Conservation (phyloP, 2,888 invertebrate species). For the Drosophila neutralis region DNA sequence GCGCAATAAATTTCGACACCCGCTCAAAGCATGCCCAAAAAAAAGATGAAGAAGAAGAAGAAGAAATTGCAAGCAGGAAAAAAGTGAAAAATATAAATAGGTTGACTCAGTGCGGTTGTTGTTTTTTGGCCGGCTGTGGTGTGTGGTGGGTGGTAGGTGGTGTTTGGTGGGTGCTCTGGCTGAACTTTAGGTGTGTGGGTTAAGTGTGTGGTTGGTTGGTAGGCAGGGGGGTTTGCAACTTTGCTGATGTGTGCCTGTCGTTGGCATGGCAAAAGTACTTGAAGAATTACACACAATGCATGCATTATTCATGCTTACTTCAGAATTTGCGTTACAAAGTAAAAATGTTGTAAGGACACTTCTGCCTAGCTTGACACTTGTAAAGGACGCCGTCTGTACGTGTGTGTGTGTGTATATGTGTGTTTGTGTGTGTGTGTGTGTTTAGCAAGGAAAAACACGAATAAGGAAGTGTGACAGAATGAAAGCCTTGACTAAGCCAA, state of each 20-base stretch:
- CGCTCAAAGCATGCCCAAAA: constrained; percentile 25
- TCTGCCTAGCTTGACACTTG: constrained; percentile 58
- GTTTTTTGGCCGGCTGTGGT: not conserved
- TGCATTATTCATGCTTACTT: constrained; percentile 79
- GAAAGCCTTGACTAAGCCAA: constrained; percentile 46
- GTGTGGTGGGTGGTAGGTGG: not conserved
- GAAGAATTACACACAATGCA: constrained; percentile 79
- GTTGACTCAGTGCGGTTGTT: constrained; percentile 53
- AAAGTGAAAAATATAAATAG: constrained; percentile 64
- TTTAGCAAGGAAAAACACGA: constrained; percentile 49
- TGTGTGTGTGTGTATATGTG: constrained; percentile 10
- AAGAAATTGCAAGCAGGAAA: constrained; percentile 3
- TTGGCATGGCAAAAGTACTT: constrained; percentile 76
- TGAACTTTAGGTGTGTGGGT: not conserved
- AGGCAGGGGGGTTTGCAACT: not conserved
- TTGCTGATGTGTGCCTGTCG: constrained; percentile 70
- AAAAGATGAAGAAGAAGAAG: not conserved
- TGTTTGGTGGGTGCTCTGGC: not conserved
- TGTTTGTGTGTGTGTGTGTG: constrained; percentile 23
- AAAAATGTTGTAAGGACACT: constrained; percentile 78
- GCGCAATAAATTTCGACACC: constrained; percentile 70
- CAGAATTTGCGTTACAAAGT: constrained; percentile 79
- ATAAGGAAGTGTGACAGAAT: constrained; percentile 62
- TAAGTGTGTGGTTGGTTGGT: not conserved
- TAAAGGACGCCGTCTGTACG: constrained; percentile 14